Conservation (phyloP, 2,797 vertebrate genomes). For the Hapalemur alaotrensis region DNA sequence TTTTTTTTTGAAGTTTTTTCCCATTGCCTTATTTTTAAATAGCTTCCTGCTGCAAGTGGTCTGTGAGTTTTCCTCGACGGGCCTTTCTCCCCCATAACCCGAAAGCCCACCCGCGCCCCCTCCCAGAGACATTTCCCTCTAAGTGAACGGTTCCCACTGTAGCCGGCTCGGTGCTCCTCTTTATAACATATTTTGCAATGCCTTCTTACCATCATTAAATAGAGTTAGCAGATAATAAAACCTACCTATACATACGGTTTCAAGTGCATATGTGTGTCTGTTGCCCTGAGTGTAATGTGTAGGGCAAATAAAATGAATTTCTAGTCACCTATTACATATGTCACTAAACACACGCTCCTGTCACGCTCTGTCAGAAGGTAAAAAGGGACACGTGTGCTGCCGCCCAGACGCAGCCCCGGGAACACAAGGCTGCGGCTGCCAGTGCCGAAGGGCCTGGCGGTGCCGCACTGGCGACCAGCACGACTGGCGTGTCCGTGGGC, state of each 20-base stretch:
- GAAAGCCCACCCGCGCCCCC: background rate
- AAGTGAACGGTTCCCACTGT: background rate
- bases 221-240: background rate
- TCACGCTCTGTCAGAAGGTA: background rate
- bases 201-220: background rate
- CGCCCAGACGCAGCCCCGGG: rapidly evolving
- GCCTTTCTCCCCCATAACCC: background rate
- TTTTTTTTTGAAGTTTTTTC: background rate
- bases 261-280: background rate
- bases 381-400: background rate
- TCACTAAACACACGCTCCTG: background rate
- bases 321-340: background rate
- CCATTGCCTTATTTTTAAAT: background rate
- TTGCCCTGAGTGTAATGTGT: too few relatives aligned
- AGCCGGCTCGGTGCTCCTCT: rapidly evolving
- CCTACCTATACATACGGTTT: too few relatives aligned
- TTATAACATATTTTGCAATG: background rate
- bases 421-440: too few relatives aligned
- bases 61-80: background rate
- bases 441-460: rapidly evolving
- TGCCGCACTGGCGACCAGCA: rapidly evolving
- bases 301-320: background rate
- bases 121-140: background rate
- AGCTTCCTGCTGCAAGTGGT: background rate
- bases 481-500: rapidly evolving